Percentiles rank a stretch among this genome's conserved stretches.
Conservation (phyloP, 2,113 vertebrate species). For the Microtus montanus region DNA sequence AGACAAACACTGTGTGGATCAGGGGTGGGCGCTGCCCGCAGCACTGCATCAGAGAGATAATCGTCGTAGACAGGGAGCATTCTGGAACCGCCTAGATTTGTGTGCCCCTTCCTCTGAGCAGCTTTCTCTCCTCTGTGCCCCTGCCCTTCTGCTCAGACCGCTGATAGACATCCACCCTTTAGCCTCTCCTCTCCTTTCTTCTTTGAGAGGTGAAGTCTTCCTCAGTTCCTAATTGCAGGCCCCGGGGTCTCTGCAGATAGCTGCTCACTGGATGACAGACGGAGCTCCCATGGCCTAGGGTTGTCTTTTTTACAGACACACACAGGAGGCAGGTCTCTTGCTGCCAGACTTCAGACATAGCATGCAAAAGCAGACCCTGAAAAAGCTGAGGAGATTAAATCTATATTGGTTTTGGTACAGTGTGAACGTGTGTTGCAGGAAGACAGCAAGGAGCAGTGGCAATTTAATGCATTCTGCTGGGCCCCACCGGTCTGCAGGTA, state of each 20-base stretch:
- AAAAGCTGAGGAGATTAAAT: neutral
- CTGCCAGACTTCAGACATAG: neutral
- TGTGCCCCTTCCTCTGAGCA: neutral
- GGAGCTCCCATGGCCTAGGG: neutral
- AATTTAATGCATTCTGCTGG: neutral
- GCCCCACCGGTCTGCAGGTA: neutral
- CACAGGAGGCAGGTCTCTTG: neutral
- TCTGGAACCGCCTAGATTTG: conserved; percentile 13
- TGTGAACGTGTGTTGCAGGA: neutral
- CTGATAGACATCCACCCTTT: rapidly evolving
- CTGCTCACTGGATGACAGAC: neutral
- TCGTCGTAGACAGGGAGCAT: neutral
- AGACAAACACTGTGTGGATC: neutral
- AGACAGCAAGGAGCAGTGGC: neutral
- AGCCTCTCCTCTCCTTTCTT: neutral
- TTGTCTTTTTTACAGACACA: neutral
- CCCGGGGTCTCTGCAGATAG: neutral
- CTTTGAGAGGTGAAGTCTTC: neutral
- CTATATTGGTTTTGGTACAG: neutral
- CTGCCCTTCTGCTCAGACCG: neutral
- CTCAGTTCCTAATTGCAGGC: neutral
- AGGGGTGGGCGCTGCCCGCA: neutral
- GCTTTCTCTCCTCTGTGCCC: neutral
- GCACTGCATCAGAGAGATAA: neutral
- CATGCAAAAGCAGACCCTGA: neutral